Percentiles rank a stretch among this genome's conserved stretches.
Conservation (phyloP, 2,888 invertebrate genomes). For the Drosophila subsilvestris region DNA sequence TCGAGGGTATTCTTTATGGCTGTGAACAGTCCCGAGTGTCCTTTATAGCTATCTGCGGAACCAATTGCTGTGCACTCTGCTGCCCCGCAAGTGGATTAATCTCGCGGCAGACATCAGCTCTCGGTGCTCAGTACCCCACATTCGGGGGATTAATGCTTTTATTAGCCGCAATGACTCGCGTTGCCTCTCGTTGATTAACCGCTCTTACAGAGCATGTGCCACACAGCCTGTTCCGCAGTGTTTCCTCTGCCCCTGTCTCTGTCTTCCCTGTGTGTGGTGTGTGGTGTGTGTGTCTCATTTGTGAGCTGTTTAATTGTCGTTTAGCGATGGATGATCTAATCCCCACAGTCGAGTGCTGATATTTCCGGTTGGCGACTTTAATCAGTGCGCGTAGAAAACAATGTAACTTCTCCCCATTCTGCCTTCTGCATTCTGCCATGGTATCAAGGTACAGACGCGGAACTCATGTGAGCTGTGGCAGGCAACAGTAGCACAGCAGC, state of each 20-base stretch:
- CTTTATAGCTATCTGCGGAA: not conserved
- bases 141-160: conserved; percentile 33
- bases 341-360: conserved; percentile 41
- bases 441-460: conserved; percentile 46
- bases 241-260: too few species aligned
- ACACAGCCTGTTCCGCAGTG: too few species aligned
- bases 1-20: conserved; percentile 14
- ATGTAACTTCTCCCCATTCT: conserved; percentile 32
- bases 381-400: conserved; percentile 45
- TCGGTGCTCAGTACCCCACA: not conserved
- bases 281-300: not conserved
- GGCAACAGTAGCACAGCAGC: too few species aligned
- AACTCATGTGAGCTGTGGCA: not conserved
- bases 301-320: conserved; percentile 56
- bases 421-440: not conserved
- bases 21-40: not conserved
- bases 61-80: not conserved
- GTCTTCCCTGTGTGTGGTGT: not conserved
- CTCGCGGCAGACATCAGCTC: too few species aligned
- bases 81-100: not conserved
- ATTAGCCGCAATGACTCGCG: conserved; percentile 38
- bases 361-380: conserved; percentile 63
- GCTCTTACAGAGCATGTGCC: not conserved
- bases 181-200: not conserved
- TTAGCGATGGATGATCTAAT: conserved; percentile 62